These are phyloP conservation scores for Halcyon senegalensis DNA, from an alignment of 2,113 vertebrate genomes.

Conservation along the genomic window DNA sequence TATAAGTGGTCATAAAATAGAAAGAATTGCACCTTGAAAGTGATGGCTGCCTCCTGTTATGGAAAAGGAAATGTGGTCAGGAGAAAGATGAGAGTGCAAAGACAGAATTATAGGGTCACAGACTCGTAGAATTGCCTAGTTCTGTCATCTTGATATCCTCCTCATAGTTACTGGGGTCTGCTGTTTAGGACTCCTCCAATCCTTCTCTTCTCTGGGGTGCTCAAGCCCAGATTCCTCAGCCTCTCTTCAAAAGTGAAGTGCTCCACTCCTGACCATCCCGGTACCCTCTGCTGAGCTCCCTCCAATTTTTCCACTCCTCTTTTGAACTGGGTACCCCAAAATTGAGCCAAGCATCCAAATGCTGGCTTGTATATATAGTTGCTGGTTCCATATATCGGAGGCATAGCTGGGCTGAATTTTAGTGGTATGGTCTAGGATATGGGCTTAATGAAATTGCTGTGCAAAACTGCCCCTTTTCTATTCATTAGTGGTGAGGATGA, in stretches of 20 bases:
- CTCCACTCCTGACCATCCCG: neutral
- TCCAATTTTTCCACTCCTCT: neutral
- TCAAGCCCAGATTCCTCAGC: neutral
- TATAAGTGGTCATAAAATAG: neutral
- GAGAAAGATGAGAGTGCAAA: neutral
- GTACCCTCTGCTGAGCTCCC: neutral
- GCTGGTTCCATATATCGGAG: neutral
- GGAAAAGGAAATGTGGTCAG: neutral
- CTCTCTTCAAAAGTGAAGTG: neutral
- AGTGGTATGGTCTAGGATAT: neutral
- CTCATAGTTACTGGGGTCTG: neutral
- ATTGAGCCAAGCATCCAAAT: neutral
- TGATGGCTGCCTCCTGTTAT: neutral
- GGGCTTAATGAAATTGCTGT: neutral
- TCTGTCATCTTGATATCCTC: neutral
- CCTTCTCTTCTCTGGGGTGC: neutral
- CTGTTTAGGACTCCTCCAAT: neutral
- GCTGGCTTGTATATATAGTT: neutral
- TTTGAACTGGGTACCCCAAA: neutral
- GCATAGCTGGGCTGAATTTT: neutral
- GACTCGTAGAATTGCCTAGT: neutral
- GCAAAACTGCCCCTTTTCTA: neutral
- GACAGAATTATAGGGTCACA: neutral
- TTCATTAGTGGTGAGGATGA: neutral
- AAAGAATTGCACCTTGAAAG: neutral